Evolutionary conservation across 2,113 vertebrate species (phyloP).

Genomic region (Neotragus pygmaeus): DNA sequence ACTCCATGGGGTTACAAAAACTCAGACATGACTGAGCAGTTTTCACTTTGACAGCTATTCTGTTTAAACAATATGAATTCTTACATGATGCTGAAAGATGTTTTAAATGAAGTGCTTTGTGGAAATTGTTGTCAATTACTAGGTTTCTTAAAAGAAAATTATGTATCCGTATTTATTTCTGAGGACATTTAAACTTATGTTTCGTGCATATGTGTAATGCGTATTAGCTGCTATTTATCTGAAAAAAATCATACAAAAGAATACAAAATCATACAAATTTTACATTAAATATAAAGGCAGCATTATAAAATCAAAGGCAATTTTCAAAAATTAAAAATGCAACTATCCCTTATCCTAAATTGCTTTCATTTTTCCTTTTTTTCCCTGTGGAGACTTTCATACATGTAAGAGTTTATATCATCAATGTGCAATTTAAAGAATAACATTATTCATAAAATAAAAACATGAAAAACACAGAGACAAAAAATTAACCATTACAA

Average conservation of each 20-base stretch:
- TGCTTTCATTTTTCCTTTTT: background rate
- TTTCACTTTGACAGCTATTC: background rate
- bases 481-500: background rate
- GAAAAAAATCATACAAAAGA: background rate
- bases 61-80: background rate
- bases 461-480: background rate
- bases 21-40: rapidly evolving
- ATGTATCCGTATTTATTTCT: background rate
- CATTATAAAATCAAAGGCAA: background rate
- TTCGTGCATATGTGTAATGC: background rate
- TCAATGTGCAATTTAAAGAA: background rate
- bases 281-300: background rate
- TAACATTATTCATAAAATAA: background rate
- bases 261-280: no score
- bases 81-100: background rate
- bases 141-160: background rate
- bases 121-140: background rate
- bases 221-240: background rate
- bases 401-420: background rate
- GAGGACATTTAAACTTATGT: background rate
- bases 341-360: background rate
- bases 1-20: background rate
- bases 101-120: background rate
- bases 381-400: background rate
- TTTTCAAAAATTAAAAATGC: slow-evolving; percentile 26